These are phyloP conservation scores for Drosophila mimetica DNA, from an alignment of 2,888 invertebrate genomes.

Conservation along the genomic window DNA sequence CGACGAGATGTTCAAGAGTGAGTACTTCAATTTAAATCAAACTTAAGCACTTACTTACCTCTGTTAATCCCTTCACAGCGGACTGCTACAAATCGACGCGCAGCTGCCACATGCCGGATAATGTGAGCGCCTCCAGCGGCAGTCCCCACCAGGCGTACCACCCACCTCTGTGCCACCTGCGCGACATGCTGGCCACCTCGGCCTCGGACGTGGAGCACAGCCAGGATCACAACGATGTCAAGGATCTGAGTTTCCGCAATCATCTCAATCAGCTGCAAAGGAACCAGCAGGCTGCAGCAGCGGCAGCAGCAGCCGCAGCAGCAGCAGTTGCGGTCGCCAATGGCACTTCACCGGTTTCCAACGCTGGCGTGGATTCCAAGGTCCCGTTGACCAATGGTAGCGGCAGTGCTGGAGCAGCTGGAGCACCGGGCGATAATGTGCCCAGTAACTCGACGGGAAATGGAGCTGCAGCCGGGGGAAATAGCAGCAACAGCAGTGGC, in stretches of 20 bases:
- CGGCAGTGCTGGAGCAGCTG: constrained; percentile 3
- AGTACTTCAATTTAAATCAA: constrained; percentile 32
- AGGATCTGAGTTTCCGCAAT: constrained; percentile 84
- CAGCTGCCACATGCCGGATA: constrained; percentile 85
- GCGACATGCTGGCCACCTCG: constrained; percentile 83
- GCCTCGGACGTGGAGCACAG: constrained; percentile 84
- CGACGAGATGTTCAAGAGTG: constrained; percentile 87
- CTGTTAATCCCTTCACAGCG: constrained; percentile 59
- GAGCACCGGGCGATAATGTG: constrained; percentile 16
- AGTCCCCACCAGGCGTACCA: constrained; percentile 84
- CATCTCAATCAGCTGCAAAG: constrained; percentile 82
- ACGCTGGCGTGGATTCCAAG: constrained; percentile 52
- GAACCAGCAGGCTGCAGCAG: constrained; percentile 61
- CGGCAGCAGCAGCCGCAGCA: constrained; percentile 55
- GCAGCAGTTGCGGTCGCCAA: constrained; percentile 52
- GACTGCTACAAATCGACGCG: constrained; percentile 82
- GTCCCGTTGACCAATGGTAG: constrained; percentile 40
- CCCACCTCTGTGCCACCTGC: constrained; percentile 84
- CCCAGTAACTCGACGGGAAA: constrained; percentile 31
- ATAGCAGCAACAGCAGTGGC: constrained; percentile 35
- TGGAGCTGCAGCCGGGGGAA: constrained; percentile 1
- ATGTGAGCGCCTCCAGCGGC: constrained; percentile 86
- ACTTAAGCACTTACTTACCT: background rate
- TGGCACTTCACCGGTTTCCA: constrained; percentile 41
- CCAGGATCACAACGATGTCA: constrained; percentile 84